Evolutionary conservation across 1,140 invertebrate species (phyloP).

Genomic region (Platorchestia sp.): DNA sequence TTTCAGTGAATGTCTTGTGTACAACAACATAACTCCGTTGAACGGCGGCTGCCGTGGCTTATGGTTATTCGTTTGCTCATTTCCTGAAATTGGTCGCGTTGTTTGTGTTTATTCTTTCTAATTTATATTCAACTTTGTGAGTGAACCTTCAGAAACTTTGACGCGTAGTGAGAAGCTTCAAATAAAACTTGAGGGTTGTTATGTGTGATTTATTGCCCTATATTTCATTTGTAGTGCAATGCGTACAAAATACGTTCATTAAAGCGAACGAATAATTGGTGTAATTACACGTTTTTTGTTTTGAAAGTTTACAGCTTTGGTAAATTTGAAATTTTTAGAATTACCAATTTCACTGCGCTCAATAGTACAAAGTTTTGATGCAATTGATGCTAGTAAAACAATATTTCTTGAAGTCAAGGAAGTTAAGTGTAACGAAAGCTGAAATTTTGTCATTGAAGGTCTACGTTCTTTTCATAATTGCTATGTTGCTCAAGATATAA

Average conservation of each 20-base stretch:
- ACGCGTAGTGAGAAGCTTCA: neutral
- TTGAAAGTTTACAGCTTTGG: neutral
- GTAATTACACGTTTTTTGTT: neutral
- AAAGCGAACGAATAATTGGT: neutral
- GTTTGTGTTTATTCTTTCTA: neutral
- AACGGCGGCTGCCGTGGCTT: neutral
- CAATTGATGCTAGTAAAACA: neutral
- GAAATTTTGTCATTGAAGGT: neutral
- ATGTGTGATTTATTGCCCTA: neutral
- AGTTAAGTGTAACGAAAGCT: no score
- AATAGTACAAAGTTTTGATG: neutral
- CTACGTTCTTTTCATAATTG: neutral
- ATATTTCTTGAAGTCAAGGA: no score
- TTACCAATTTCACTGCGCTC: neutral
- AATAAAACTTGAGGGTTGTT: neutral
- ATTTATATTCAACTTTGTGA: constrained; percentile 3
- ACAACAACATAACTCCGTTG: neutral
- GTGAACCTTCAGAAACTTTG: neutral
- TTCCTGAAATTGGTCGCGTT: neutral
- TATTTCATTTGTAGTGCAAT: neutral
- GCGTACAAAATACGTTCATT: neutral
- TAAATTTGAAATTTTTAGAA: neutral
- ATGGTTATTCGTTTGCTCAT: neutral
- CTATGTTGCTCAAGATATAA: neutral
- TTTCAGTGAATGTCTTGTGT: neutral